Percentiles rank a stretch among this genome's conserved stretches.
Evolutionary conservation across 2,113 vertebrate genomes (phyloP).

Genomic region (Heterotis niloticus): DNA sequence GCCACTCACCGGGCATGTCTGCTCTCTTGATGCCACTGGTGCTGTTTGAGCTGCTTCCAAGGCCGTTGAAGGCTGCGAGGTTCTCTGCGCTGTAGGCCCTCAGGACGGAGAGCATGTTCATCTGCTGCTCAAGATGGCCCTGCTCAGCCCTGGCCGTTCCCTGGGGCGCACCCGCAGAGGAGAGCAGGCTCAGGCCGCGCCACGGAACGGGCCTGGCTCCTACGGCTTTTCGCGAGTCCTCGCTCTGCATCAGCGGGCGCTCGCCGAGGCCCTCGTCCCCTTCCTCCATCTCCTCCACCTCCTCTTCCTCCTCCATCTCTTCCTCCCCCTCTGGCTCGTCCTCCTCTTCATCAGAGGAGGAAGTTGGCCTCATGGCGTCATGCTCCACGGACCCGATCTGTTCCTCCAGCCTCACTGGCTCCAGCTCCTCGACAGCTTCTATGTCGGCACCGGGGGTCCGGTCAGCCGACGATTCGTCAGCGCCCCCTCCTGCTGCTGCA

Average conservation of each 20-base stretch:
- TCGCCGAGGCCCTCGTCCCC: conserved; percentile 43
- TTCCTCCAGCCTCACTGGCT: conserved; percentile 75
- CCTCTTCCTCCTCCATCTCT: conserved; percentile 47
- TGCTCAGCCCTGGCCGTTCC: conserved; percentile 82
- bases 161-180: conserved; percentile 69
- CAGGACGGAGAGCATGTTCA: conserved; percentile 96
- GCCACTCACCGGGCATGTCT: conserved; percentile 92
- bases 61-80: conserved; percentile 91
- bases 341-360: conserved; percentile 55
- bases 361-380: conserved; percentile 60
- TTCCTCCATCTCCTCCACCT: conserved; percentile 30
- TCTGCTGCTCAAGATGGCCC: conserved; percentile 85
- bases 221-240: conserved; percentile 58
- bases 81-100: conserved; percentile 93
- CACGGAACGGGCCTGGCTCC: conserved; percentile 67
- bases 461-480: conserved; percentile 74
- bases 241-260: conserved; percentile 56
- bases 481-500: conserved; percentile 56
- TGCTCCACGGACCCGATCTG: conserved; percentile 66
- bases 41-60: conserved; percentile 76
- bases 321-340: conserved; percentile 56
- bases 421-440: conserved; percentile 75
- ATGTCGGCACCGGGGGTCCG: conserved; percentile 79
- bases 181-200: conserved; percentile 78
- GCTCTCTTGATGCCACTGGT: conserved; percentile 89